These are phyloP conservation scores for Prunella strophiata DNA, from an alignment of 2,797 vertebrate species.

Conservation along the genomic window DNA sequence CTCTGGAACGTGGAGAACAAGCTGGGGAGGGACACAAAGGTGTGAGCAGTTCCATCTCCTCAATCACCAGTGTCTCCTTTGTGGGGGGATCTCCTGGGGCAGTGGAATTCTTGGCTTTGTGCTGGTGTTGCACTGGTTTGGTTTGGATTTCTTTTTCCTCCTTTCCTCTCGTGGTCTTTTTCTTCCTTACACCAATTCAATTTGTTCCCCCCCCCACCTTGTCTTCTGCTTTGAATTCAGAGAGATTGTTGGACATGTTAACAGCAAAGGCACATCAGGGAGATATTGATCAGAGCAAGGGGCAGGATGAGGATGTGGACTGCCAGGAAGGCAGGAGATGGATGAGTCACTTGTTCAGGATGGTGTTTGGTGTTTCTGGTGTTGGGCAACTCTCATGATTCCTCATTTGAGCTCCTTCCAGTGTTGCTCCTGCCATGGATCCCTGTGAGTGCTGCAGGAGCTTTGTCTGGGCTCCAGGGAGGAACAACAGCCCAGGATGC, in stretches of 20 bases:
- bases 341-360: not conserved
- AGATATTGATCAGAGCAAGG: not conserved
- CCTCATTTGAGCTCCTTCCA: not conserved
- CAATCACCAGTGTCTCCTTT: not conserved
- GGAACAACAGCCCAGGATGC: not conserved
- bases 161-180: not conserved
- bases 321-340: not conserved
- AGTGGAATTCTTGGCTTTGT: not conserved
- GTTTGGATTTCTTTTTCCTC: not conserved
- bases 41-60: not conserved
- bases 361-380: not conserved
- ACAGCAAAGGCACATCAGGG: not conserved
- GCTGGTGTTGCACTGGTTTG: not conserved
- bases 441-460: not conserved
- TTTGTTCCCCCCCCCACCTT: not conserved
- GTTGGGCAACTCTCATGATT: not conserved
- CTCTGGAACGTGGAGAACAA: fast-evolving
- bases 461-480: not conserved
- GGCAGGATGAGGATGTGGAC: not conserved
- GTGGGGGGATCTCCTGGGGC: not conserved
- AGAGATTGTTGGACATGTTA: not conserved
- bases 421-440: not conserved
- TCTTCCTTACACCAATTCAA: not conserved
- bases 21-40: not conserved
- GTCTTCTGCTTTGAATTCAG: not conserved